Conservation (phyloP, 1,140 invertebrate genomes). For the Drosophila orena region DNA sequence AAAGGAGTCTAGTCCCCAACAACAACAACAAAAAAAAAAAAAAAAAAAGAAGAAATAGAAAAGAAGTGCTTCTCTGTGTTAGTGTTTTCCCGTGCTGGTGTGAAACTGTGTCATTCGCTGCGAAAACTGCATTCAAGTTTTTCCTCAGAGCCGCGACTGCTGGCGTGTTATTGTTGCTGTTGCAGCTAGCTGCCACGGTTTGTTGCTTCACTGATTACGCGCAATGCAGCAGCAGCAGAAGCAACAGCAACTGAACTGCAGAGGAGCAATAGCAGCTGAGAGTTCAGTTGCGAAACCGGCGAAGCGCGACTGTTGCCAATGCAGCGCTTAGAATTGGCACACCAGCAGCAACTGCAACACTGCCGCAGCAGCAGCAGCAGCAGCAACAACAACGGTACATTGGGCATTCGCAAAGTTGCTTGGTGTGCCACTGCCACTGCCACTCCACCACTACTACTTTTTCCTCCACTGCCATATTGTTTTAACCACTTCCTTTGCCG, state of each 20-base stretch:
- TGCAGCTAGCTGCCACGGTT: conserved; percentile 69
- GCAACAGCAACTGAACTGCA: conserved; percentile 9
- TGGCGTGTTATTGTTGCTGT: conserved; percentile 42
- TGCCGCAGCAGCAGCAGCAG: conserved; percentile 19
- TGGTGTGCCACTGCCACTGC: conserved; percentile 33
- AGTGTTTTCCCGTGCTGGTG: conserved; percentile 35
- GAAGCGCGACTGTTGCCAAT: conserved; percentile 82
- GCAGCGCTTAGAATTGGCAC: conserved; percentile 81
- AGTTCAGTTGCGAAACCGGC: conserved; percentile 76
- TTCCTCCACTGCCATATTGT: conserved; percentile 46
- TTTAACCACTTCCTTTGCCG: conserved; percentile 79
- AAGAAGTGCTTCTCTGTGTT: conserved; percentile 29
- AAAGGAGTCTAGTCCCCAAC: conserved; percentile 6
- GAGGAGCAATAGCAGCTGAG: conserved; percentile 47
- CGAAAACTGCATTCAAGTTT: conserved; percentile 72
- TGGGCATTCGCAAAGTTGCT: conserved; percentile 50
- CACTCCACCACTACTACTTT: conserved; percentile 17
- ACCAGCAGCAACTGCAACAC: conserved; percentile 48
- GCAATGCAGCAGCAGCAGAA: conserved; percentile 69
- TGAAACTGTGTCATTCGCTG: conserved; percentile 79
- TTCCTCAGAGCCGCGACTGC: conserved; percentile 49
- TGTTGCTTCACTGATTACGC: conserved; percentile 83
- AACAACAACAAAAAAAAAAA: no score
- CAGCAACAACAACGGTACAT: conserved; percentile 74
- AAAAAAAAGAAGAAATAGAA: neutral